Evolutionary conservation across 2,888 invertebrate species (phyloP).

Genomic region (Augochlorella aurata): DNA sequence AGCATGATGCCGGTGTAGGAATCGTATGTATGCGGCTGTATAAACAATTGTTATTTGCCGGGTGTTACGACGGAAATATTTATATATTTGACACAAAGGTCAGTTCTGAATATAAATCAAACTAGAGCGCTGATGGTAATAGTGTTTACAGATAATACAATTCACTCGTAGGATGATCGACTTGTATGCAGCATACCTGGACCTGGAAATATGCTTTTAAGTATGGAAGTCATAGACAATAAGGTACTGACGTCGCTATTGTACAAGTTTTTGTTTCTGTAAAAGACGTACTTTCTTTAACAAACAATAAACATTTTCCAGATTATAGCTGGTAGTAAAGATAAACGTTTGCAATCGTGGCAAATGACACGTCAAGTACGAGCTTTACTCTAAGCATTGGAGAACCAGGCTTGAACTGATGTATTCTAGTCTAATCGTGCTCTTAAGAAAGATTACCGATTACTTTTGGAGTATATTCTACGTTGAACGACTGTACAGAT

Average conservation of each 20-base stretch:
- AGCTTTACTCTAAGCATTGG: constrained; percentile 66
- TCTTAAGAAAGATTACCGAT: constrained; percentile 28
- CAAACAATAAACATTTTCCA: constrained; percentile 77
- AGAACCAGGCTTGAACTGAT: constrained; percentile 37
- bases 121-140: background rate
- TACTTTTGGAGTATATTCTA: constrained; percentile 18
- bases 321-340: constrained; percentile 88
- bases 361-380: constrained; percentile 84
- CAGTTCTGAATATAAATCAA: background rate
- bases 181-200: constrained; percentile 87
- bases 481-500: constrained; percentile 48
- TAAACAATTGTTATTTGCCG: constrained; percentile 86
- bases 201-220: constrained; percentile 88
- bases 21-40: constrained; percentile 88
- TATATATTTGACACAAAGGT: constrained; percentile 86
- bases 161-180: constrained; percentile 75
- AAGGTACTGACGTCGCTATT: constrained; percentile 82
- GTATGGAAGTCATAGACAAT: constrained; percentile 86
- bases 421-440: constrained; percentile 55
- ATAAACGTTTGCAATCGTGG: constrained; percentile 86
- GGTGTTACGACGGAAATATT: constrained; percentile 91
- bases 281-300: background rate
- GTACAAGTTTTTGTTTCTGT: constrained; percentile 4
- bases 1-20: constrained; percentile 87
- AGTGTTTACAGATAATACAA: constrained; percentile 12